Evolutionary conservation across 2,797 vertebrate genomes (phyloP).

Genomic region (Hydrolagus colliei): DNA sequence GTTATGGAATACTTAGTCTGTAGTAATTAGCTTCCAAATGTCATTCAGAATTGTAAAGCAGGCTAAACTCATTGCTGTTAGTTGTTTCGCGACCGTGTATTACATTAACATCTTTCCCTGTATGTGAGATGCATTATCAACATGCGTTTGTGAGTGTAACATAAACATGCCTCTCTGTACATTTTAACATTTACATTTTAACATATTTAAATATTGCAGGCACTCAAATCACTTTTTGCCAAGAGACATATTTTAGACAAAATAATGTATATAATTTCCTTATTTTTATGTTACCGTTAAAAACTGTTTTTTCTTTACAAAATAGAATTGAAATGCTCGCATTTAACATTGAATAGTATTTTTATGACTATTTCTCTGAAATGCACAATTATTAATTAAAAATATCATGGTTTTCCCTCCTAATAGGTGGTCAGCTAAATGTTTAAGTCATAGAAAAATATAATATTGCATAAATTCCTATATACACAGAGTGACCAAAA

Average conservation of each 20-base stretch:
- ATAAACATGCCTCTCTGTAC: slow-evolving; percentile 1
- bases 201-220: slow-evolving; percentile 5
- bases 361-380: not conserved
- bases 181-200: slow-evolving; percentile 20
- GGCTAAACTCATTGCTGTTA: not conserved
- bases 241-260: not conserved
- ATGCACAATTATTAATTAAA: not conserved
- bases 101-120: too few relatives aligned
- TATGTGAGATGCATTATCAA: too few relatives aligned
- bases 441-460: not conserved
- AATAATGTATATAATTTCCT: not conserved
- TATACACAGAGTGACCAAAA: too few relatives aligned
- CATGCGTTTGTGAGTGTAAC: too few relatives aligned
- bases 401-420: not conserved
- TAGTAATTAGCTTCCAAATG: not conserved
- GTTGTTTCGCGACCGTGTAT: not conserved
- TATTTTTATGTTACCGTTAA: not conserved
- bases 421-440: slow-evolving; percentile 9
- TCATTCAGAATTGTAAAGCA: slow-evolving; percentile 12
- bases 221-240: not conserved
- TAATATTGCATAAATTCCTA: not conserved
- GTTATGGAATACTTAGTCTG: slow-evolving; percentile 3
- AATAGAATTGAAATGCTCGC: not conserved
- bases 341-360: not conserved
- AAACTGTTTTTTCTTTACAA: not conserved